Evolutionary conservation across 2,113 vertebrate species (phyloP), one percentile per base, ranked within the genome.

Genomic region (Leptobrachium leishanense): DNA sequence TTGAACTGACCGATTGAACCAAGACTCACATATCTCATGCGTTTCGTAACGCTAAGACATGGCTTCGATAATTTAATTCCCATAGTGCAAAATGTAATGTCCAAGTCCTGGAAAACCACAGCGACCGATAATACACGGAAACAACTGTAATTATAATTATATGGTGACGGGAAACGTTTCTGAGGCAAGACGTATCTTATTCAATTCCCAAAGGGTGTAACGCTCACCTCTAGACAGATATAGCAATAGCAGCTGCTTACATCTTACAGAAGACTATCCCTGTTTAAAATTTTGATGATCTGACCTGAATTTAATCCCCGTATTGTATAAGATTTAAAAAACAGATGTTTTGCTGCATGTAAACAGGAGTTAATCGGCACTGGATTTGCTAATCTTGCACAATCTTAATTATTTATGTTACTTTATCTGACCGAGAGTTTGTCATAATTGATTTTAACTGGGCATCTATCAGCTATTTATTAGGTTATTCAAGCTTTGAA

Each of bases 231-330:
- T 20, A 44, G 40, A 64, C 62, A 39, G 43, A 6, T 65, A 75
- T 65, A 46, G 43, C 42, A 75, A 64, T 3, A 74, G 44, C 72
- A 74, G 59, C 57, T 74, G 72, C 20, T 59, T 59, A 59, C 11
- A 59, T 59, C 13, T 59, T 59, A 12, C 55, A 59, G 13, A 10
- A 59, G 55, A 4, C 55, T 12, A 59, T 59, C 55, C 1, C 11
- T 3, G 13, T 59, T 59, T 59, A 59, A 59, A 12, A 31, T 31
- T 31, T 31, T 31, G 20, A 31, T 31, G 20, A 12, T 12, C 13
- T 59, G 55, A 59, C 55, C 55, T 59, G 9, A 15, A 59, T 59
- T 2, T 59, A 59, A 59, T 12, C 55, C 55, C 9, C 10, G 4
- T 13, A 59, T 15, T 59, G 10, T 11, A 59, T 12, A 12, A 4